A percentile compares a stretch with the other conserved stretches of the same genome.
Conservation (phyloP, 2,797 vertebrate species). For the Siniperca undulata region DNA sequence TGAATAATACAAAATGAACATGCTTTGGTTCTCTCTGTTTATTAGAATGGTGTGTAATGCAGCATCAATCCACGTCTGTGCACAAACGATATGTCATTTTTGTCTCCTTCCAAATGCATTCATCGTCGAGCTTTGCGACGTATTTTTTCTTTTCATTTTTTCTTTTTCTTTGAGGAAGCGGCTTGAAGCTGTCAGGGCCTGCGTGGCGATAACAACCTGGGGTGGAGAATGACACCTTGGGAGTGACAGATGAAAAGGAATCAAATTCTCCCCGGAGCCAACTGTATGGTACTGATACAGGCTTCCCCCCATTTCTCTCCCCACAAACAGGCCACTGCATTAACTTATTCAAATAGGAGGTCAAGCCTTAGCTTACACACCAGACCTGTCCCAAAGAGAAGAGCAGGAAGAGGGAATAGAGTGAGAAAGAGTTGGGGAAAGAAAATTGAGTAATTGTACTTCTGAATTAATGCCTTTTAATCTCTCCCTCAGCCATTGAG, state of each 20-base stretch:
- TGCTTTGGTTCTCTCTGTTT: conserved; percentile 73
- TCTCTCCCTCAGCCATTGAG: conserved; percentile 70
- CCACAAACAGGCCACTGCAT: conserved; percentile 87
- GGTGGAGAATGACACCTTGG: conserved; percentile 92
- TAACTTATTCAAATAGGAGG: conserved; percentile 94
- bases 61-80: conserved; percentile 75
- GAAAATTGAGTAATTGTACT: conserved; percentile 88
- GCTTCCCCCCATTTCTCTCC: conserved; percentile 77
- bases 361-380: conserved; percentile 87
- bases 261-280: conserved; percentile 89
- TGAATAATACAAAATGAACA: conserved; percentile 68
- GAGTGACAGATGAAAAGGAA: conserved; percentile 92
- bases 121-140: conserved; percentile 72
- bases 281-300: conserved; percentile 92
- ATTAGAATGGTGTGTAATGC: conserved; percentile 71
- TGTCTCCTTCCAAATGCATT: conserved; percentile 72
- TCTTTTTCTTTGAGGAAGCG: conserved; percentile 78
- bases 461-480: conserved; percentile 92
- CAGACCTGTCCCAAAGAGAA: conserved; percentile 84
- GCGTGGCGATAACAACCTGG: conserved; percentile 90
- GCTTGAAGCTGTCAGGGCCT: conserved; percentile 90
- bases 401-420: conserved; percentile 74
- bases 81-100: conserved; percentile 78
- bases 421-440: conserved; percentile 38
- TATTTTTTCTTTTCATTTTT: conserved; percentile 47